Base-by-base conservation (phyloP, 2,888 invertebrate species). In the Metacarcinus magister region DNA sequence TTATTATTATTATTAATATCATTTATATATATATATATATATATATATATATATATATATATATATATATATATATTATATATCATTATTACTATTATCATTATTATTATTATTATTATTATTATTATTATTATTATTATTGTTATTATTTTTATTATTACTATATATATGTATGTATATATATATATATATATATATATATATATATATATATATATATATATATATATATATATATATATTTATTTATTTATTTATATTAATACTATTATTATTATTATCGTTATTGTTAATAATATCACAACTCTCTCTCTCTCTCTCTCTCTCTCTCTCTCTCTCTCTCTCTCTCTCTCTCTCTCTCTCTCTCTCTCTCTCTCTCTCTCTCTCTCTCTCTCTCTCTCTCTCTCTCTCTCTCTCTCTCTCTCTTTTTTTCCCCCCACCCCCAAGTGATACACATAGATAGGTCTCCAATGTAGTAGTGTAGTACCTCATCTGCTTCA, bases 31-130 rank as follows among this genome's bases (percentile, higher is more conserved):
- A 95, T 93, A 93, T 82, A 93, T 95, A 93, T 82, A 95, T 95
- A 92, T 93, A 95, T 93, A 95, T 93, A 93, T 95, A 95, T 82
- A 93, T 92, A 93, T 93, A 92, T 94, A 93, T 90, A 94, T 95
- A 94, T 94, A 46, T 46, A 10, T 19, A 60, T 60, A 60, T 60
- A 60, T 60, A 60, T 89, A 94, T 91, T 39, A 39, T 93, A 93
- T 95, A 93, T 95, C 75, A 39, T 44, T 82, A 95, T 60, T 48
- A 48, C 13, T 48, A 8, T 48, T 48, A 48, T 48, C 13, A 48
- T 48, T n/a, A 92, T 92, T 54, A 46, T 54, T 95, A 95, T 54
- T 46, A 48, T 39, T 91, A 95, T 32, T 54, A 5, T 92, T 44
- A 44, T n/a, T 82, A 23, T 93, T 93, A 82, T 67, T 44, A 32